These are phyloP conservation scores for Drosophila miranda DNA, from an alignment of 1,140 invertebrate species.

Conservation along the genomic window DNA sequence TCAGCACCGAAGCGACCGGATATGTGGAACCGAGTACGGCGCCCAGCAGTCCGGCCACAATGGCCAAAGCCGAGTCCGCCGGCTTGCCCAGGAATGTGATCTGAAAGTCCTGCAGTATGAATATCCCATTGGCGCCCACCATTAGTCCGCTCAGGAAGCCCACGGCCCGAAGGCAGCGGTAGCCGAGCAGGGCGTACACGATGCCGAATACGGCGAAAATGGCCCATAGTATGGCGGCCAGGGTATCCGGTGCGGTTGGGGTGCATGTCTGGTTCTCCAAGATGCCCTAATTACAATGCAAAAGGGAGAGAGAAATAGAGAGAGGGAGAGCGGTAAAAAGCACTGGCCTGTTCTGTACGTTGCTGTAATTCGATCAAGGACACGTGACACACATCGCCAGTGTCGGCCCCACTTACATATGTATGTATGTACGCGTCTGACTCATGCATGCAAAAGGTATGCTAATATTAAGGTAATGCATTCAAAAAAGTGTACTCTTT, in stretches of 20 bases:
- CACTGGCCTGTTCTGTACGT: background rate
- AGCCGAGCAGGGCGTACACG: slow-evolving; percentile 87
- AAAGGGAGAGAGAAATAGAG: slow-evolving; percentile 2
- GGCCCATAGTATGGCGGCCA: slow-evolving; percentile 77
- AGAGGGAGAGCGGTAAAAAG: background rate
- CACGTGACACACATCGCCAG: slow-evolving; percentile 33
- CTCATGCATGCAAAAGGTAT: background rate
- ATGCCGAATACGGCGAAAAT: slow-evolving; percentile 84
- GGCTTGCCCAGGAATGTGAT: slow-evolving; percentile 77
- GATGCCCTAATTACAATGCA: slow-evolving; percentile 57
- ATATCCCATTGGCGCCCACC: slow-evolving; percentile 87
- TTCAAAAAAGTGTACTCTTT: background rate
- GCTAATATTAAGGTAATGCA: background rate
- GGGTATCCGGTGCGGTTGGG: slow-evolving; percentile 71
- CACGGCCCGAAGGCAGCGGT: slow-evolving; percentile 94
- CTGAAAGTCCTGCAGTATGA: slow-evolving; percentile 75
- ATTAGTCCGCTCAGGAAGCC: slow-evolving; percentile 95
- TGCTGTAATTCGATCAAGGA: slow-evolving; percentile 64
- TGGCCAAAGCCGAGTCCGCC: slow-evolving; percentile 77
- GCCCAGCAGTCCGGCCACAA: slow-evolving; percentile 76
- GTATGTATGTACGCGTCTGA: background rate
- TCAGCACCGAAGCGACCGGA: slow-evolving; percentile 76
- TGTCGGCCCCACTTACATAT: slow-evolving; percentile 7
- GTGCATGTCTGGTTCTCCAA: slow-evolving; percentile 76
- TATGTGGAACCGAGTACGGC: slow-evolving; percentile 80